Percentiles rank a stretch among this genome's conserved stretches.
Conservation (phyloP, 2,888 invertebrate genomes). For the Drosophila crucigera region DNA sequence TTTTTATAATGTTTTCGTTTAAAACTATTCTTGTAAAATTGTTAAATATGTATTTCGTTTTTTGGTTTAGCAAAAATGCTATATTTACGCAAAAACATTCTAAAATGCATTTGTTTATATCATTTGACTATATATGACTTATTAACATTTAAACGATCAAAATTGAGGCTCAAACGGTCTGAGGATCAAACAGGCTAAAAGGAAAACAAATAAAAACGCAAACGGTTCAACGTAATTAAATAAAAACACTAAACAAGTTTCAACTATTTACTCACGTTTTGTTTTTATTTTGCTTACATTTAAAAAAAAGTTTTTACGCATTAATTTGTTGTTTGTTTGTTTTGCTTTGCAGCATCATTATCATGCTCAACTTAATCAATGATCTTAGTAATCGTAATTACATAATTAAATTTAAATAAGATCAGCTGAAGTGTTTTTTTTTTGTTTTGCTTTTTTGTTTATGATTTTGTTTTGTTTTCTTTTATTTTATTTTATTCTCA, state of each 20-base stretch:
- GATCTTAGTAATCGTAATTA: constrained; percentile 76
- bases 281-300: constrained; percentile 72
- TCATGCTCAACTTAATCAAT: constrained; percentile 73
- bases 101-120: constrained; percentile 67
- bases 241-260: constrained; percentile 54
- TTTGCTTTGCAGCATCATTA: constrained; percentile 59
- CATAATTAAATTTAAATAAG: constrained; percentile 75
- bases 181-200: constrained; percentile 53
- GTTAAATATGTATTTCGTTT: constrained; percentile 60
- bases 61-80: constrained; percentile 71
- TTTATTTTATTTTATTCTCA: constrained; percentile 33
- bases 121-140: constrained; percentile 64
- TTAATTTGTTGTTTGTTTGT: constrained; percentile 64
- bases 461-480: constrained; percentile 27
- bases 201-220: constrained; percentile 14
- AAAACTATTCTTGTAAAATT: constrained; percentile 72
- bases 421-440: constrained; percentile 68
- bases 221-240: constrained; percentile 23
- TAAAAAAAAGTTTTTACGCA: constrained; percentile 72
- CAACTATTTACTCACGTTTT: constrained; percentile 69
- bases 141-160: constrained; percentile 60
- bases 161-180: constrained; percentile 45
- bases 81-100: constrained; percentile 72
- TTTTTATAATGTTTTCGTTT: constrained; percentile 36
- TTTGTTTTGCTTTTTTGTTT: neutral